phyloP scores from a whole-genome alignment of 2,888 invertebrate species.

The Hyles lineata region DNA sequence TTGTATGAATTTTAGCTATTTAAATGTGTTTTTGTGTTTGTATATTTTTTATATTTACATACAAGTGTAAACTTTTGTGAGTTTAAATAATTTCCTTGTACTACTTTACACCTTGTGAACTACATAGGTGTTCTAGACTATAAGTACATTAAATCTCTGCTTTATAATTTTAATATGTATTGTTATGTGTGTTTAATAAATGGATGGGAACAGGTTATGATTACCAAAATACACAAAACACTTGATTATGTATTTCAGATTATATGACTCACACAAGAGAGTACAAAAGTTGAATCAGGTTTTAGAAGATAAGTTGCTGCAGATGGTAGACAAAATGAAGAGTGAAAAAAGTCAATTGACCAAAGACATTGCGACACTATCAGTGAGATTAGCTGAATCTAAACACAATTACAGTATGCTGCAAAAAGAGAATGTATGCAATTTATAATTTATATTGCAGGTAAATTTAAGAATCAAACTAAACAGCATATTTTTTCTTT shows the following conservation, averaged over 20 bases:
- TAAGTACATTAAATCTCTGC: neutral
- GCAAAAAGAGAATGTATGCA: slow-evolving; percentile 93
- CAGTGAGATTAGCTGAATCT: slow-evolving; percentile 93
- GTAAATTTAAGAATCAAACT: neutral
- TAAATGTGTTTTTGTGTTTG: too few relatives aligned
- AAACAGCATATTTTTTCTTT: slow-evolving; percentile 22
- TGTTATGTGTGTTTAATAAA: neutral
- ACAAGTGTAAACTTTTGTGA: neutral
- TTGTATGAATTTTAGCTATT: too few relatives aligned
- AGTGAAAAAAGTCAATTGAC: slow-evolving; percentile 94
- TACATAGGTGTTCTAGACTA: too few relatives aligned
- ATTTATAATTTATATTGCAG: neutral
- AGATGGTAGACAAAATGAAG: slow-evolving; percentile 96
- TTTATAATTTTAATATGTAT: neutral
- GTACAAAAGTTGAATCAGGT: slow-evolving; percentile 97
- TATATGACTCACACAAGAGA: slow-evolving; percentile 96
- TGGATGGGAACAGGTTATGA: neutral
- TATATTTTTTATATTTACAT: neutral
- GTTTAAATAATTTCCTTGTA: neutral
- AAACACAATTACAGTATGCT: slow-evolving; percentile 93
- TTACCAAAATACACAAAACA: neutral
- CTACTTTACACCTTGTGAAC: neutral
- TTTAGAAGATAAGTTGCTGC: slow-evolving; percentile 96
- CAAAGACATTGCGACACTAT: slow-evolving; percentile 93
- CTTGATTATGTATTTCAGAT: slow-evolving; percentile 73